Evolutionary conservation across 2,797 vertebrate genomes (phyloP).

Genomic region (Chrosomus eos): DNA sequence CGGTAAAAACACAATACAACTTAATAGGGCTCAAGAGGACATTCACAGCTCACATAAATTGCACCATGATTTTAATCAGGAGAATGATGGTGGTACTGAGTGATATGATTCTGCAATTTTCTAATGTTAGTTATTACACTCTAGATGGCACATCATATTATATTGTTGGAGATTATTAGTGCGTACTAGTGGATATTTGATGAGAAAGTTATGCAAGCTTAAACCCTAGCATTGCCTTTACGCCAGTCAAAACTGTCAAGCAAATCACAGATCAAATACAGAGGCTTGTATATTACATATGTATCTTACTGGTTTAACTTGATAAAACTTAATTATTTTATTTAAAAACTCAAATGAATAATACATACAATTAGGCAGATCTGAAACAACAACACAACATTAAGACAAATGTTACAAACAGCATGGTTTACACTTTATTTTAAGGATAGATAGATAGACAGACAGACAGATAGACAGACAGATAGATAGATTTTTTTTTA

Average conservation of each 20-base stretch:
- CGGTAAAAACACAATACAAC: slow-evolving; percentile 18
- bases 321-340: background rate
- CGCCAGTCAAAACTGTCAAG: background rate
- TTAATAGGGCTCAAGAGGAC: slow-evolving; percentile 28
- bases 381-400: background rate
- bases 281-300: background rate
- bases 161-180: slow-evolving; percentile 39
- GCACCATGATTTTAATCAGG: slow-evolving; percentile 56
- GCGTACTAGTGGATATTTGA: slow-evolving; percentile 43
- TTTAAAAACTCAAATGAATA: background rate
- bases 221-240: slow-evolving; percentile 36
- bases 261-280: background rate
- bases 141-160: slow-evolving; percentile 15
- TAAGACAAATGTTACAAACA: background rate
- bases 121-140: slow-evolving; percentile 38
- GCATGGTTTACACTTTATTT: background rate
- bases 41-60: slow-evolving; percentile 26
- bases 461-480: no score
- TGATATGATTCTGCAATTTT: slow-evolving; percentile 51
- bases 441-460: background rate
- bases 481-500: no score
- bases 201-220: slow-evolving; percentile 47
- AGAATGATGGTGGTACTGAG: slow-evolving; percentile 53
- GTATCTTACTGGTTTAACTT: background rate
- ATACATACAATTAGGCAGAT: background rate